Evolutionary conservation across 2,888 invertebrate genomes (phyloP), one percentile per base, ranked within the genome.

Genomic region (Hoplodrina ambigua): DNA sequence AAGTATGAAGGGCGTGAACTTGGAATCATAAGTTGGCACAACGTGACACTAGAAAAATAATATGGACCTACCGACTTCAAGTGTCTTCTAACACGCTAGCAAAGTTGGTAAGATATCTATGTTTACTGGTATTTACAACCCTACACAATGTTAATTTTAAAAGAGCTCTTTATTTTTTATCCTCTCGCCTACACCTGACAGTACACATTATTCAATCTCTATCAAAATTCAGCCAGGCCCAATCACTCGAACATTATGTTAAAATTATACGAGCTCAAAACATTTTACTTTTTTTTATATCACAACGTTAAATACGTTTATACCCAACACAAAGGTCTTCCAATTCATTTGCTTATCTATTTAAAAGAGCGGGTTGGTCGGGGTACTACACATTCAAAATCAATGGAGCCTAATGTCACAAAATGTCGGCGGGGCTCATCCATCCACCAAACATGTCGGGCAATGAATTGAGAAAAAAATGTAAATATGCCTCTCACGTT

Each of bases 331-430:
- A 93, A 94, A 93, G 87, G 90, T 84, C 90, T 95, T 95, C 95
- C 95, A 94, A 95, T 94, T 95, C 95, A 95, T 95, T 94, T 94
- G 92, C 92, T 94, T 95, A 95, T 95, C 95, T 94, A 89, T 94
- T 93, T 94, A 93, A 93, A 94, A 92, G 91, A 91, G 91, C 90
- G 90, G 90, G 92, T 90, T 91, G 89, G 87, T 87, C 84, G 84
- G 89, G 89, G 87, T 89, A 87, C 86, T 88, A 90, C 89, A 92
- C 92, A 95, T 95, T 95, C 92, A 94, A 90, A 94, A 87, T 91
- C 94, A 94, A 92, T 93, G 93, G 89, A 93, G 95, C 95, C 91
- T 93, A 92, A 95, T 94, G 94, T 95, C 94, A 94, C 94, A 92
- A 93, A 94, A 94, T 93, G 91, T 76, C 83, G 81, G 88, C 86